A percentile compares a stretch with the other conserved stretches of the same genome.
These are phyloP conservation scores for Heptranchias perlo DNA, from an alignment of 2,113 vertebrate species.

Conservation along the genomic window DNA sequence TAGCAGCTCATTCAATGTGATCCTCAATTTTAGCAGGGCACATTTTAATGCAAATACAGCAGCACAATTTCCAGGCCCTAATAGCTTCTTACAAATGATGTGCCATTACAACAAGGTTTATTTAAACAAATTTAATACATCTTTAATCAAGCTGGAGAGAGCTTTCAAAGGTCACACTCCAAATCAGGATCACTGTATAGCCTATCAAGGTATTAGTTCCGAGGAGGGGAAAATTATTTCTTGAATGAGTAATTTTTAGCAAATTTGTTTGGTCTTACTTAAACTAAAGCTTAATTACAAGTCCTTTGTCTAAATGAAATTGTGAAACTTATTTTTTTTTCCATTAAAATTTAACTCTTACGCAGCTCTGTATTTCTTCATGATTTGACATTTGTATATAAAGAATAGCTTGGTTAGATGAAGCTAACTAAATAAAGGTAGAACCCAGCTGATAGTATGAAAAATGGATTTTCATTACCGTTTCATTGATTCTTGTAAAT, in stretches of 20 bases:
- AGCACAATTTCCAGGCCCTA: constrained; percentile 85
- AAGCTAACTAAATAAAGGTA: constrained; percentile 99
- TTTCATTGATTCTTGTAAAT: constrained; percentile 99
- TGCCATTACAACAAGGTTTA: constrained; percentile 99
- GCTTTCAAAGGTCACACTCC: constrained; percentile 99
- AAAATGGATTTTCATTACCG: constrained; percentile 99
- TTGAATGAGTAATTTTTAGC: constrained; percentile 95
- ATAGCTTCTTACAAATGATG: constrained; percentile 99
- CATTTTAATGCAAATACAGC: constrained; percentile 98
- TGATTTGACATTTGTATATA: constrained; percentile 92
- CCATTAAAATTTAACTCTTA: constrained; percentile 79
- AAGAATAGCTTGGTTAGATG: constrained; percentile 99
- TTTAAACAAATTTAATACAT: constrained; percentile 99
- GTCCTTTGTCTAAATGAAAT: constrained; percentile 36
- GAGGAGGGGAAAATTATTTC: constrained; percentile 92
- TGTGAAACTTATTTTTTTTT: constrained; percentile 11
- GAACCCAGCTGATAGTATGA: constrained; percentile 98
- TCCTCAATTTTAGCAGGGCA: constrained; percentile 77
- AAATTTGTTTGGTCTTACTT: constrained; percentile 76
- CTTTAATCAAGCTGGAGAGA: constrained; percentile 99
- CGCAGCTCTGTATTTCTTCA: constrained; percentile 56
- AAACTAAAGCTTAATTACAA: constrained; percentile 37
- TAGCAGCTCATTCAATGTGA: constrained; percentile 75
- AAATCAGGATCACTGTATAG: constrained; percentile 89
- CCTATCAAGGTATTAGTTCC: constrained; percentile 92